Evolutionary conservation across 2,888 invertebrate genomes (phyloP), one percentile per base, ranked within the genome.

Genomic region (Hyppa rectilinea): DNA sequence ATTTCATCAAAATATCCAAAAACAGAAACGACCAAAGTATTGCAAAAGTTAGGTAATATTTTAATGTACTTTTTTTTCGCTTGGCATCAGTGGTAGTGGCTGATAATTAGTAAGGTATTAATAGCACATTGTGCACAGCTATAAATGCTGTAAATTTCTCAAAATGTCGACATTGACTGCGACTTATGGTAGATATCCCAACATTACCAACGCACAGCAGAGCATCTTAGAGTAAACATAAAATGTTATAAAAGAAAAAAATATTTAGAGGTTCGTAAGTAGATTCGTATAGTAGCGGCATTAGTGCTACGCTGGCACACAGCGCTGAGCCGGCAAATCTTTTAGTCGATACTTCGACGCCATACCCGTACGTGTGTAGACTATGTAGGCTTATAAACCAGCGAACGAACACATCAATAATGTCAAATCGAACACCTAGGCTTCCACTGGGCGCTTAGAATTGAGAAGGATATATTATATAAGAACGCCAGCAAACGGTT

Each of bases 401-500:
- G n/a, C n/a, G n/a, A n/a, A n/a, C n/a, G n/a, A n/a, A n/a, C n/a
- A 56, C 17, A 20, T 23, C 10, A 20, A 58, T 14, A 6, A n/a
- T 58, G 12, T 6, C 26, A 14, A 49, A 50, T 29, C n/a, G 26
- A 58, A 20, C 14, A 26, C 12, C 17, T 31, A 20, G n/a, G 3
- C 31, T 43, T 26, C 26, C 45, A 12, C 12, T 26, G 12, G 43
- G 26, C 1, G 45, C 47, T 20, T 45, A 26, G 12, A 20, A 20
- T 58, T 29, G 14, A 29, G 14, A 14, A 29, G 50, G 14, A 50
- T 20, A 20, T 20, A n/a, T 31, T 52, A 20, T 20, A n/a, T 31
- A 29, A 52, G 0, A 29, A 45, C 79, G 58, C 72, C 9, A 73
- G 73, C 72, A 52, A 29, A 34, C 2, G 2, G 40, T 23, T 10